Conservation (phyloP, 2,113 vertebrate genomes). For the Ancistrus triradiatus region DNA sequence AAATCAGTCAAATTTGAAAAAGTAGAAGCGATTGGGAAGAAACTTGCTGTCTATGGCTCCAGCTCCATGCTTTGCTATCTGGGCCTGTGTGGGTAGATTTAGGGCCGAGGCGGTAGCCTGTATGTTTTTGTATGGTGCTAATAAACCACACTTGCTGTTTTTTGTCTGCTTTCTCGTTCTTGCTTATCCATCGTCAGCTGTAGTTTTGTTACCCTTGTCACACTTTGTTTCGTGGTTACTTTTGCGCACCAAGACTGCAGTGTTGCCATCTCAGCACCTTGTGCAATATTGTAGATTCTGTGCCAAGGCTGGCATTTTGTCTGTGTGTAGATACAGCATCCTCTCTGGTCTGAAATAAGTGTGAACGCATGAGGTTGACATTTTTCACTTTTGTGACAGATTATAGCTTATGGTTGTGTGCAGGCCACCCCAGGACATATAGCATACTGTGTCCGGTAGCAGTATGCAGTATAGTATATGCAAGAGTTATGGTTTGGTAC, state of each 20-base stretch:
- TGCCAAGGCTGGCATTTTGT: constrained; percentile 63
- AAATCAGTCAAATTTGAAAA: neutral
- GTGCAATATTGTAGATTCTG: constrained; percentile 70
- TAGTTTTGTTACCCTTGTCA: constrained; percentile 40
- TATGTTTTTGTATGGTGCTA: constrained; percentile 73
- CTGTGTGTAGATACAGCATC: constrained; percentile 53
- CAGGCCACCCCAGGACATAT: too few relatives aligned
- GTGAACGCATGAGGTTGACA: constrained; percentile 58
- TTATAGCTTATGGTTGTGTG: neutral
- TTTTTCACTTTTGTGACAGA: neutral
- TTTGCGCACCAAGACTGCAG: constrained; percentile 51
- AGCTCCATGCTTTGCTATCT: constrained; percentile 48
- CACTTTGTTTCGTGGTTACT: constrained; percentile 51
- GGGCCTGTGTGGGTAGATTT: constrained; percentile 55
- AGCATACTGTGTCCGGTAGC: too few relatives aligned
- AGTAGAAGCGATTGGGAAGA: neutral
- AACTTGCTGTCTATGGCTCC: constrained; percentile 25
- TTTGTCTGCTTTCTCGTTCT: constrained; percentile 47
- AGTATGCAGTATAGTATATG: too few relatives aligned
- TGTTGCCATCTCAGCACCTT: constrained; percentile 62
- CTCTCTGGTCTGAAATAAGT: constrained; percentile 60
- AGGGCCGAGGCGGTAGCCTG: constrained; percentile 56
- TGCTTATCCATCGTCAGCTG: constrained; percentile 37
- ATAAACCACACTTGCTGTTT: constrained; percentile 56
- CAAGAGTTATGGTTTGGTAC: too few relatives aligned